Evolutionary conservation across 1,140 invertebrate species (phyloP), one percentile per base, ranked within the genome.

Genomic region (Caenorhabditis elegans): DNA sequence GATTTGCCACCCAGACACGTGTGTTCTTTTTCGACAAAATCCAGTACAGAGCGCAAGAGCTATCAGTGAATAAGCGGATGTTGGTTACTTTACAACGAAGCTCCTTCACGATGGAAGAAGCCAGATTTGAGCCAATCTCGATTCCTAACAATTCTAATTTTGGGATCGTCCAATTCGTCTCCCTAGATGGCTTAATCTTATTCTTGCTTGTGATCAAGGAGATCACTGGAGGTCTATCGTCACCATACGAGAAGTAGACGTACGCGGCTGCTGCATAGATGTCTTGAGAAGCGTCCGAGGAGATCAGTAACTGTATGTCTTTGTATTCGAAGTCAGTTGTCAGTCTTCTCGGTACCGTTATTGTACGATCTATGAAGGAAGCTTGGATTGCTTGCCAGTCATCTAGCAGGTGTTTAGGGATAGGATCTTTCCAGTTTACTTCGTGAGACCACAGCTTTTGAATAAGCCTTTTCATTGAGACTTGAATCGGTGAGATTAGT

Each of bases 391-490:
- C 28, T 3, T 53, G 78, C 83, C 83, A 84, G 17, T 34, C 34
- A 2, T 36, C 15, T 3, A 17, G 3, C 2, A 46, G 11, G 39
- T 83, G n/a, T 15, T 51, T 26, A 34, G 28, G 26, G 15, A 83
- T 24, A 0, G 2, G 10, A 1, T 78, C 8, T 17, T 55, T 36
- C 83, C 83, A 84, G 13, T 46, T 55, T 4, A 31, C 4, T n/a
- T 79, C 22, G 4, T 51, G n/a, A n/a, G n/a, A n/a, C n/a, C n/a
- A n/a, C n/a, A n/a, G 15, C 15, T 78, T 79, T 47, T 51, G 65
- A 8, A 84, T 60, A 2, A 84, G 79, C n/a, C 1, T 13, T 47
- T 84, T 84, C 10, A 26, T 0, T 19, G 13, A 34, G 19, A 84
- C 28, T 2, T 36, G 10, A 31, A 83, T 8, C 11, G 83, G 83